Conservation (phyloP, 2,113 vertebrate genomes). For the Ophiodon elongatus region DNA sequence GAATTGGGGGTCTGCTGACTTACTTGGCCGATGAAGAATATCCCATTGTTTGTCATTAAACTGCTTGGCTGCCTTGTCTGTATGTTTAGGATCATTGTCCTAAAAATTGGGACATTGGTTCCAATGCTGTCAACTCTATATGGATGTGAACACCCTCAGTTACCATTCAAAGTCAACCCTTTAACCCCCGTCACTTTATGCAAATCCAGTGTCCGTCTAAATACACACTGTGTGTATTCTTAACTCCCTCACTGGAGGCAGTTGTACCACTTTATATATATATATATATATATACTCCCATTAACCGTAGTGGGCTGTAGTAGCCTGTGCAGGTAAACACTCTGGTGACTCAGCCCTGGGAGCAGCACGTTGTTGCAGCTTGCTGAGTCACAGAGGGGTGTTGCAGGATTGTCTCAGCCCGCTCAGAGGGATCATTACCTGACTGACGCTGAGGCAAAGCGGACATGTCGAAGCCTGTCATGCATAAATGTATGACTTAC, state of each 20-base stretch:
- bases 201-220: not conserved
- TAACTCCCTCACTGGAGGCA: not conserved
- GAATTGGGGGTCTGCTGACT: slow-evolving; percentile 34
- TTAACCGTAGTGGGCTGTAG: not conserved
- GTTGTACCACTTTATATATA: no score
- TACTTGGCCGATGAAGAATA: slow-evolving; percentile 2
- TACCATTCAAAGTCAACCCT: not conserved
- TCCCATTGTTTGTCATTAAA: not conserved
- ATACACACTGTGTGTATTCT: not conserved
- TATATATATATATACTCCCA: no score
- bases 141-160: not conserved
- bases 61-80: not conserved
- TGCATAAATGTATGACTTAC: slow-evolving; percentile 28
- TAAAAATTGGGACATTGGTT: not conserved
- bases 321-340: slow-evolving; percentile 17
- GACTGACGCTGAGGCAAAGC: slow-evolving; percentile 16
- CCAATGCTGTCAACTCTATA: not conserved
- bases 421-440: slow-evolving; percentile 44
- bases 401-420: slow-evolving; percentile 45
- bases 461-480: slow-evolving; percentile 38
- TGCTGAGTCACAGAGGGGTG: slow-evolving; percentile 66
- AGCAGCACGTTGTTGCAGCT: not conserved
- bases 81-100: slow-evolving; percentile 1
- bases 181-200: not conserved
- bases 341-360: not conserved